Evolutionary conservation across 2,113 vertebrate genomes (phyloP), one percentile per base, ranked within the genome.

Genomic region (Lanius ludovicianus): DNA sequence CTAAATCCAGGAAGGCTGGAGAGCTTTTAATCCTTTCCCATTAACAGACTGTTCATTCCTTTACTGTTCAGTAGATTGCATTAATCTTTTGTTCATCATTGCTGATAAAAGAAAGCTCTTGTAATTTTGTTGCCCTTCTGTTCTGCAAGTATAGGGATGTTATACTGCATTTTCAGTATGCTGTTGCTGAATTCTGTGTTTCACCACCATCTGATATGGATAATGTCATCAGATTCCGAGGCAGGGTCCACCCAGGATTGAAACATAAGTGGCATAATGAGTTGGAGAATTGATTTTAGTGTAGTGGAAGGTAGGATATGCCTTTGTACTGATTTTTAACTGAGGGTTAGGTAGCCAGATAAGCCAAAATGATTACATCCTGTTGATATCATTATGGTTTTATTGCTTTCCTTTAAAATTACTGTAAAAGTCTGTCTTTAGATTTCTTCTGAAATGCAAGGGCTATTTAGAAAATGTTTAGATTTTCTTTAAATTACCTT

Each of bases 61-160:
- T 84, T n/a, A 7, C 11, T 67, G 64, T 91, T 88, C 49, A 55
- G 30, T 75, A 84, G 78, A 68, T 93, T 84, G 24, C 56, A 37
- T 59, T 96, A 95, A 91, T 92, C 71, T 93, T 83, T 46, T 83
- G 44, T 80, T 94, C 82, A 59, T 84, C 50, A 67, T 28, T 3
- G 3, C 47, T 84, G 83, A 67, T 84, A 70, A 73, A 90, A 14
- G 60, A 12, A 88, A 80, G 55, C 59, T 84, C 59, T 77, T 92
- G 28, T 77, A 57, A 94, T 90, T 90, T 71, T 77, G 27, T 86
- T 92, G 49, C 41, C 53, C 50, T 76, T 91, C 87, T 93, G 74
- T 76, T 90, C 80, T 75, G 37, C 37, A 69, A 89, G 33, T 62
- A 44, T 30, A 82, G 57, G 78, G 50, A 70, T 70, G 49, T 65